Conservation (phyloP, 2,797 vertebrate species). For the Coregonus ussuriensis region DNA sequence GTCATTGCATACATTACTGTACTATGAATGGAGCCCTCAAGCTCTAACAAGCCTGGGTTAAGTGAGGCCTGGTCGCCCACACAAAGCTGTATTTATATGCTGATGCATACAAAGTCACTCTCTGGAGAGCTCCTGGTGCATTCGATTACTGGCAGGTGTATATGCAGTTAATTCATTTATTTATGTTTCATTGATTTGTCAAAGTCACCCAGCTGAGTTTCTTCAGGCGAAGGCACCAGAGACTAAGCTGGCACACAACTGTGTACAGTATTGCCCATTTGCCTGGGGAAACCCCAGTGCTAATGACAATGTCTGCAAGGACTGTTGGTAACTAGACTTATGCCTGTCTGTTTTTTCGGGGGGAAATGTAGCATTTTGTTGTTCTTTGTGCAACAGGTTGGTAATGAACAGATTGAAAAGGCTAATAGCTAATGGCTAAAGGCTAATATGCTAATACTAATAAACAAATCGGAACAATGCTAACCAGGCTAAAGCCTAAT, state of each 20-base stretch:
- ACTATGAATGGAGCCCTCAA: conserved; percentile 32
- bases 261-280: background rate
- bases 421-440: too few relatives aligned
- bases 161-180: too few relatives aligned
- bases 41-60: conserved; percentile 44
- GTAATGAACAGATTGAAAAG: background rate
- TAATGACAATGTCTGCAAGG: background rate
- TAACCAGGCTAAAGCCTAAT: too few relatives aligned
- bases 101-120: conserved; percentile 40
- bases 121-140: conserved; percentile 39
- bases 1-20: conserved; percentile 27
- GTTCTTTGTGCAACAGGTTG: background rate
- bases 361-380: background rate
- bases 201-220: background rate
- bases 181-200: too few relatives aligned
- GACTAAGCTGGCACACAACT: background rate
- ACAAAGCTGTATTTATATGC: conserved; percentile 24
- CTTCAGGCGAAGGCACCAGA: background rate
- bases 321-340: background rate
- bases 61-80: conserved; percentile 26
- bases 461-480: too few relatives aligned
- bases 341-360: background rate
- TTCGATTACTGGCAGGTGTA: conserved; percentile 37
- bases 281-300: too few relatives aligned
- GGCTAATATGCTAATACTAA: too few relatives aligned